phyloP scores from a whole-genome alignment of 2,113 vertebrate genomes.

The Nycticorax nycticorax region DNA sequence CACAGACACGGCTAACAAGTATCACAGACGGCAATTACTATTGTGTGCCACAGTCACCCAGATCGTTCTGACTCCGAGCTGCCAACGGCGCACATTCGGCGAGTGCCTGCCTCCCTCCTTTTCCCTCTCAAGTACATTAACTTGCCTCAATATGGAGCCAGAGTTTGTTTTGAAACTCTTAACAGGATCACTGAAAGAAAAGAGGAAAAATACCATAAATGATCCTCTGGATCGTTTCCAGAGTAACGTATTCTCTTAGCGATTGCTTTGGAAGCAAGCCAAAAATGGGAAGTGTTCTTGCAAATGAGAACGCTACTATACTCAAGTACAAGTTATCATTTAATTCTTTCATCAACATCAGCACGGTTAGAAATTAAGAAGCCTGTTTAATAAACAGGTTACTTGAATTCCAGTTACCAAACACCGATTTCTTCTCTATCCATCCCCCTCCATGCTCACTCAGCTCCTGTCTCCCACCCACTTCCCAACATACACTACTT shows the following conservation, averaged over 20 bases:
- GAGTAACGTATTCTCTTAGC: conserved; percentile 68
- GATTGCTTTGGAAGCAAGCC: conserved; percentile 80
- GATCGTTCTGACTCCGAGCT: neutral
- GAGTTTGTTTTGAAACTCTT: conserved; percentile 82
- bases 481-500: neutral
- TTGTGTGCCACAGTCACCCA: neutral
- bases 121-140: conserved; percentile 37
- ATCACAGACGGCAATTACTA: neutral
- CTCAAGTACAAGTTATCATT: conserved; percentile 79
- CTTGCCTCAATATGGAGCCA: conserved; percentile 63
- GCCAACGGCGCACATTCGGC: neutral
- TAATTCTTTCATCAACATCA: conserved; percentile 83
- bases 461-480: neutral
- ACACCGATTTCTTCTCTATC: neutral
- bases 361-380: conserved; percentile 78
- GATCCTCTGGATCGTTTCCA: conserved; percentile 76
- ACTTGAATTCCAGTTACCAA: conserved; percentile 69
- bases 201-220: conserved; percentile 71
- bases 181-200: conserved; percentile 77
- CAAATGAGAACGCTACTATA: conserved; percentile 69
- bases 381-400: conserved; percentile 78
- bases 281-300: conserved; percentile 70
- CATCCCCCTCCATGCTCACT: accelerated
- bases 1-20: neutral
- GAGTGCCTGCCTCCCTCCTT: neutral